Percentiles rank a stretch among this genome's conserved stretches.
These are phyloP conservation scores for Cinara cedri DNA, from an alignment of 2,888 invertebrate species.

Conservation along the genomic window DNA sequence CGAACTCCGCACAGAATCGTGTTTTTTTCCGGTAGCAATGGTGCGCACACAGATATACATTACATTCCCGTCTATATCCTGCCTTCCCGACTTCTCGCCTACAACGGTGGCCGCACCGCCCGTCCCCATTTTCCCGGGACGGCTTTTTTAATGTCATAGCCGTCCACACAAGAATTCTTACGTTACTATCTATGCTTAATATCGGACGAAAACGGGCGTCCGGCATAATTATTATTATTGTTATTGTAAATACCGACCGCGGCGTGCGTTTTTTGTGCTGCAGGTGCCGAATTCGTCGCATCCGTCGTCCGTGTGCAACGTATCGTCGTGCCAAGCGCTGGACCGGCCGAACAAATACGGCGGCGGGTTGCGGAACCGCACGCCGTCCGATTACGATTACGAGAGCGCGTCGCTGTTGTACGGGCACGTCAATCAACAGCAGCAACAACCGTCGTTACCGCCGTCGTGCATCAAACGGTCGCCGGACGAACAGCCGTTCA, in stretches of 20 bases:
- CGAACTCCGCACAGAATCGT: too few relatives aligned
- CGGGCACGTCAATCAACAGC: conserved; percentile 43
- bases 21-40: too few relatives aligned
- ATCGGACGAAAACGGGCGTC: too few relatives aligned
- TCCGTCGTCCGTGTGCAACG: conserved; percentile 39
- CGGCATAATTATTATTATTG: too few relatives aligned
- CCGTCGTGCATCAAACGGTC: conserved; percentile 38
- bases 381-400: conserved; percentile 59
- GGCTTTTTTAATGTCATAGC: too few relatives aligned
- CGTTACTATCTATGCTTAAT: too few relatives aligned
- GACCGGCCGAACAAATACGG: conserved; percentile 50
- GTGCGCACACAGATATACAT: too few relatives aligned
- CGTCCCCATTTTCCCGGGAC: too few relatives aligned
- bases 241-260: not conserved
- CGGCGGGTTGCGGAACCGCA: conserved; percentile 33
- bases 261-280: not conserved
- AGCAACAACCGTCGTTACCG: not conserved
- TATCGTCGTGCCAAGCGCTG: conserved; percentile 38
- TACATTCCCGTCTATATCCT: too few relatives aligned
- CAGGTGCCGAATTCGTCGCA: conserved; percentile 57
- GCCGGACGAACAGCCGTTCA: conserved; percentile 36
- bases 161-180: too few relatives aligned
- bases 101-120: too few relatives aligned
- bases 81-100: too few relatives aligned
- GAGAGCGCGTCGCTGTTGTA: conserved; percentile 60